Evolutionary conservation across 2,888 invertebrate species (phyloP).

Genomic region (Brachypterus glaber): DNA sequence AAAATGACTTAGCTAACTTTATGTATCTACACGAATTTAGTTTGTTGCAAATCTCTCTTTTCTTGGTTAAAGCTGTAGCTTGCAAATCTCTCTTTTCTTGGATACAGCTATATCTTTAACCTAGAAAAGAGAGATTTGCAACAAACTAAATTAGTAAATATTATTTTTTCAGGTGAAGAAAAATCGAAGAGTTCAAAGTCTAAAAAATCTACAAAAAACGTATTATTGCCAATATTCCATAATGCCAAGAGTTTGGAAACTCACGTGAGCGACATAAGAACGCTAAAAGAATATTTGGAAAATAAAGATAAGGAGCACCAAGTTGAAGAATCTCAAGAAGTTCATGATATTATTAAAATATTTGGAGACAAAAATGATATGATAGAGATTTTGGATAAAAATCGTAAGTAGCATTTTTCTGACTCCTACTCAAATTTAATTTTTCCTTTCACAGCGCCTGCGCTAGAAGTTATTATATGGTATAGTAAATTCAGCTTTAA

Average conservation of each 20-base stretch:
- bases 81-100: not conserved
- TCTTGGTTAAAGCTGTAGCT: constrained; percentile 1
- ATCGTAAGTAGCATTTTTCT: constrained; percentile 26
- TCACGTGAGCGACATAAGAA: constrained; percentile 18
- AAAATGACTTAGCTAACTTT: constrained; percentile 27
- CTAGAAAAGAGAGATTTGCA: constrained; percentile 1
- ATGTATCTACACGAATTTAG: constrained; percentile 1
- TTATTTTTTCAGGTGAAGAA: constrained; percentile 12
- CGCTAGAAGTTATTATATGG: too few relatives aligned
- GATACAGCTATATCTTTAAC: constrained; percentile 1
- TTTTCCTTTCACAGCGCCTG: too few relatives aligned
- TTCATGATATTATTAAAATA: constrained; percentile 24
- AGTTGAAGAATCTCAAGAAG: constrained; percentile 13
- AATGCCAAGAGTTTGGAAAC: constrained; percentile 12
- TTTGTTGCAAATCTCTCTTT: too few relatives aligned
- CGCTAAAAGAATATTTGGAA: constrained; percentile 18
- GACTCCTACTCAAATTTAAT: constrained; percentile 2
- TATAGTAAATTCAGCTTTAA: too few relatives aligned
- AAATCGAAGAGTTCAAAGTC: constrained; percentile 6
- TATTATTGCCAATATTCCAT: constrained; percentile 21
- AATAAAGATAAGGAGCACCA: not conserved
- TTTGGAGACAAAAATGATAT: constrained; percentile 27
- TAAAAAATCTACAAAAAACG: constrained; percentile 18
- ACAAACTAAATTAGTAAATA: too few relatives aligned
- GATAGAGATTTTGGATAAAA: constrained; percentile 25